Percentiles rank a stretch among this genome's conserved stretches.
Conservation (phyloP, 2,888 invertebrate species). For the Erebia ligea region DNA sequence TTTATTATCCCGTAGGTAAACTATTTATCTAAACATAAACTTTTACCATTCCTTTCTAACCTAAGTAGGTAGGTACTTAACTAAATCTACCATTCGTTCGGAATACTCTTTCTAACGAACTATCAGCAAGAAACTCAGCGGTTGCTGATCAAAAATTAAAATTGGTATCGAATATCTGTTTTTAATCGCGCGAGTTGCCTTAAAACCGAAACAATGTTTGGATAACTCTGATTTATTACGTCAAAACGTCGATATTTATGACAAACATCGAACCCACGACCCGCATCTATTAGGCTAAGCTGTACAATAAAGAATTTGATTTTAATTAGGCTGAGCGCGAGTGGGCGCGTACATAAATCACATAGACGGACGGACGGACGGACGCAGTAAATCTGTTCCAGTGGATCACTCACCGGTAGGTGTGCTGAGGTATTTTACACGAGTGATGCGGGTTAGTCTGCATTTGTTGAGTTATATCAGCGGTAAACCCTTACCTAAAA, state of each 20-base stretch:
- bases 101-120: no score
- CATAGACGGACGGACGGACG: slow-evolving; percentile 46
- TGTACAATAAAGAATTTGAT: slow-evolving; percentile 46
- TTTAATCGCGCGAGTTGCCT: no score
- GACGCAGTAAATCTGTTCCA: slow-evolving; percentile 65
- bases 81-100: no score
- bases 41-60: no score
- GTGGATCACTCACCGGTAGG: slow-evolving; percentile 60
- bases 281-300: slow-evolving; percentile 20
- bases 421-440: slow-evolving; percentile 9
- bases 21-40: no score
- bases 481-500: no score
- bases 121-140: no score
- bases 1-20: no score
- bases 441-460: slow-evolving; percentile 23
- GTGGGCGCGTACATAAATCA: slow-evolving; percentile 67
- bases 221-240: neutral
- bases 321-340: slow-evolving; percentile 54
- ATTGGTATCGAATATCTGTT: no score
- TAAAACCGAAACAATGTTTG: neutral
- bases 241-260: slow-evolving; percentile 17
- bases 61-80: no score
- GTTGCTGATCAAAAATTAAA: no score
- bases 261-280: slow-evolving; percentile 12
- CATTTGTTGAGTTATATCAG: neutral